Evolutionary conservation across 1,140 invertebrate genomes (phyloP).

Genomic region (Portunus trituberculatus): DNA sequence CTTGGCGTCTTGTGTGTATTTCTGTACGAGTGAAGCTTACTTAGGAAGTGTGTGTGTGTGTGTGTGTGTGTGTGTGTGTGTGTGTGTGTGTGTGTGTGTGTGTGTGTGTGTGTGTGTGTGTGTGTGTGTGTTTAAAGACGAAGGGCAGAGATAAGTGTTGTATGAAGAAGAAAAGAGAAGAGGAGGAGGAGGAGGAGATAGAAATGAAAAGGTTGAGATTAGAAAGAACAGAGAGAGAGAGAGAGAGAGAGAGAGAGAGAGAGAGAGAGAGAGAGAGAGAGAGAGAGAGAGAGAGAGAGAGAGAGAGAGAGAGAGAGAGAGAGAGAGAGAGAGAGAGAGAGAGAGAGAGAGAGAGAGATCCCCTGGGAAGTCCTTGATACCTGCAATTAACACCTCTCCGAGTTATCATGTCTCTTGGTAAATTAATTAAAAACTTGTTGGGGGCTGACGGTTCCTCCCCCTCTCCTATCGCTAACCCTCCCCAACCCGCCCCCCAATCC

Average conservation of each 20-base stretch:
- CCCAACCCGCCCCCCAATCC: no score
- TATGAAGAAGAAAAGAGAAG: no score
- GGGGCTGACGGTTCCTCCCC: not conserved
- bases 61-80: not conserved
- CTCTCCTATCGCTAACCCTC: no score
- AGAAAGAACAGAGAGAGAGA: not conserved
- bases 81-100: no score
- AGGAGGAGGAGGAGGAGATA: not conserved
- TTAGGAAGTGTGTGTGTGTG: not conserved
- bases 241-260: not conserved
- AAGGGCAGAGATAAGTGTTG: no score
- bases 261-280: not conserved
- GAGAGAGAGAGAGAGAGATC: not conserved
- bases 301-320: not conserved
- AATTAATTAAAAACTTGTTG: not conserved
- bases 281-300: not conserved
- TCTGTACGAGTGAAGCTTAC: not conserved
- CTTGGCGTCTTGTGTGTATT: not conserved
- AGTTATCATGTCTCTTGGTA: not conserved
- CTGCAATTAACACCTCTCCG: not conserved
- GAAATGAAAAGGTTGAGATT: not conserved
- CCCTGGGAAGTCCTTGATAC: not conserved
- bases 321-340: slow-evolving; percentile 20
- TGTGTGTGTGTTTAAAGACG: no score
- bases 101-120: no score